Evolutionary conservation across 1,140 invertebrate genomes (phyloP).

Genomic region (Dendroctonus valens): DNA sequence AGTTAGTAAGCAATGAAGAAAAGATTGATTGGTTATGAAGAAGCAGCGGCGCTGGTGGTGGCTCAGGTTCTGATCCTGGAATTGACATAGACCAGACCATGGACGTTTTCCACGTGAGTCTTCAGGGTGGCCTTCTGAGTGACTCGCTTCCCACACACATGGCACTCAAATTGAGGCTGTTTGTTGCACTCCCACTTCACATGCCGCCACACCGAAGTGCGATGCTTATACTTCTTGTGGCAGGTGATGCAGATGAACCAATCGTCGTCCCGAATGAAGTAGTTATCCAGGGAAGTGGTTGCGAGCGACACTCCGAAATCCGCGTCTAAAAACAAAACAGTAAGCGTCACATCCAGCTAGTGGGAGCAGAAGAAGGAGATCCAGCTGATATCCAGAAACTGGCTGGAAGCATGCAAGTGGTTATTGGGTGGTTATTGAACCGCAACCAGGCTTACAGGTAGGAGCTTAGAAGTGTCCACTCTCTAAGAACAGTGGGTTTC

Average conservation of each 20-base stretch:
- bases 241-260: slow-evolving; percentile 49
- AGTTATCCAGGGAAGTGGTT: slow-evolving; percentile 9
- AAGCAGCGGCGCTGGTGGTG: too few species aligned
- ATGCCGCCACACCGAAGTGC: slow-evolving; percentile 59
- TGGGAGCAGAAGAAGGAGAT: not conserved
- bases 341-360: not conserved
- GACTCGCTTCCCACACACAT: slow-evolving; percentile 33
- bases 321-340: not conserved
- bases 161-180: slow-evolving; percentile 62
- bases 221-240: slow-evolving; percentile 58
- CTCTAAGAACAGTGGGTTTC: too few species aligned
- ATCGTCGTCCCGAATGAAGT: slow-evolving; percentile 6
- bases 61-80: too few species aligned
- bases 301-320: not conserved
- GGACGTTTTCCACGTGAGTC: slow-evolving; percentile 30
- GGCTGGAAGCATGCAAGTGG: not conserved
- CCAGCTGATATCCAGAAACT: too few species aligned
- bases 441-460: not conserved
- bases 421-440: not conserved
- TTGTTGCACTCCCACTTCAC: slow-evolving; percentile 68
- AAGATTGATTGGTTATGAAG: too few species aligned
- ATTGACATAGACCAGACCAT: slow-evolving; percentile 6
- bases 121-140: slow-evolving; percentile 39
- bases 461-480: too few species aligned
- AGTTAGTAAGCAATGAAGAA: too few species aligned